Percentiles rank a stretch among this genome's conserved stretches.
These are phyloP conservation scores for Araneus ventricosus DNA, from an alignment of 1,140 invertebrate species.

Conservation along the genomic window DNA sequence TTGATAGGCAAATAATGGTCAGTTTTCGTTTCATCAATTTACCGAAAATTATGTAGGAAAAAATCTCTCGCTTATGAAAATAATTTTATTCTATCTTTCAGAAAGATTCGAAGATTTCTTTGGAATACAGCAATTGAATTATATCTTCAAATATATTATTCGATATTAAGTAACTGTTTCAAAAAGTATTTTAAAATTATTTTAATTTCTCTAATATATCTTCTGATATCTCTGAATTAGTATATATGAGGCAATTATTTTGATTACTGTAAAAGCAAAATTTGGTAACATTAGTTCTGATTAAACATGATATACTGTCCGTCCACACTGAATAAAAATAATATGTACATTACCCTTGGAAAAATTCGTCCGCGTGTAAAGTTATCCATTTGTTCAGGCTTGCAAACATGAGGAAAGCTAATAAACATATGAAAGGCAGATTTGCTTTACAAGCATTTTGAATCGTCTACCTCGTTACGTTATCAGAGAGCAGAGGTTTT, in stretches of 20 bases:
- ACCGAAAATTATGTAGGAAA: too few relatives aligned
- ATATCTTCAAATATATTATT: too few relatives aligned
- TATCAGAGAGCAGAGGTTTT: constrained; percentile 42
- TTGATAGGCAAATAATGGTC: too few relatives aligned
- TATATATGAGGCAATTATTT: too few relatives aligned
- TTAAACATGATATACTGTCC: neutral
- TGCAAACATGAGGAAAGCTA: constrained; percentile 22
- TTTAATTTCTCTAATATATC: too few relatives aligned
- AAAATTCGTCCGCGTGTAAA: neutral
- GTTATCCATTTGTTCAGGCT: constrained; percentile 14
- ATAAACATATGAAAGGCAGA: neutral
- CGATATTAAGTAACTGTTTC: too few relatives aligned
- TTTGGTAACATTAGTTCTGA: neutral
- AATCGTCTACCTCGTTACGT: neutral
- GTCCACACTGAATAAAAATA: neutral
- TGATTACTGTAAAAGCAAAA: neutral
- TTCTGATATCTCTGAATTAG: too few relatives aligned
- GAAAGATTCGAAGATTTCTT: too few relatives aligned
- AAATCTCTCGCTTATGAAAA: too few relatives aligned
- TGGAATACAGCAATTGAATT: too few relatives aligned
- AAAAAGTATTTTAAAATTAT: neutral
- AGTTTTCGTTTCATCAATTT: too few relatives aligned
- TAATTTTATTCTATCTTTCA: too few relatives aligned
- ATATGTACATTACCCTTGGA: constrained; percentile 22
- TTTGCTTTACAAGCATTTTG: neutral